Base-by-base conservation (phyloP, 2,888 invertebrate genomes). In the Automeris io region DNA sequence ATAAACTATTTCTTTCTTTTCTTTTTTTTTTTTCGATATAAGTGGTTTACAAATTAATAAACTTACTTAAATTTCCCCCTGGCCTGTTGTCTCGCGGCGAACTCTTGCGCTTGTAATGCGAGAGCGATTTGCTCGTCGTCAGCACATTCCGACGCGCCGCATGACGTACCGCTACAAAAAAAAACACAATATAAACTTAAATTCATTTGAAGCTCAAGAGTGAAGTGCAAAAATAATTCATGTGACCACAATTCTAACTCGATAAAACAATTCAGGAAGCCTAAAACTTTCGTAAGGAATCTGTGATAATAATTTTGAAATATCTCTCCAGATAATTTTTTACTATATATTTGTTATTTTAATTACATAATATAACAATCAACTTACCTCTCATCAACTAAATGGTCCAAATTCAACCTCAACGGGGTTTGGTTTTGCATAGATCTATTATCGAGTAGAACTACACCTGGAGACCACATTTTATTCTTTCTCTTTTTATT, bases 121-220 rank as follows among this genome's bases (percentile, higher is more conserved):
- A 95, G 76, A 0, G 95, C 95, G 33, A 95, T 94, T 66, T 96
- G 95, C 56, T 95, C 95, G 56, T 95, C 95, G 63, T 95, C 95
- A 35, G 92, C 94, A 50, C 93, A 93, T 48, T 93, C 94, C 22
- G 94, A 92, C 49, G 57, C 46, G 5, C 66, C 68, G 39, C 70
- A 67, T 11, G 92, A 92, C 0, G 92, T 92, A 5, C 85, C 83
- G 21, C 88, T 88, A 49, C 9, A 60, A 57, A 37, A 40, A 37
- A 23, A 33, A 11, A 6, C 9, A 9, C n/a, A 50, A 21, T 40
- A 38, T 7, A 40, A 5, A 25, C 19, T 19, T 11, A 19, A 33
- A 19, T 9, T 26, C n/a, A 45, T 19, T 42, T 40, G 22, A 40
- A 36, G 23, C 38, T 37, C 24, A 29, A 22, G 23, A 12, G 18